These are phyloP conservation scores for Erpornis zantholeuca DNA, from an alignment of 2,113 vertebrate species.

Conservation along the genomic window DNA sequence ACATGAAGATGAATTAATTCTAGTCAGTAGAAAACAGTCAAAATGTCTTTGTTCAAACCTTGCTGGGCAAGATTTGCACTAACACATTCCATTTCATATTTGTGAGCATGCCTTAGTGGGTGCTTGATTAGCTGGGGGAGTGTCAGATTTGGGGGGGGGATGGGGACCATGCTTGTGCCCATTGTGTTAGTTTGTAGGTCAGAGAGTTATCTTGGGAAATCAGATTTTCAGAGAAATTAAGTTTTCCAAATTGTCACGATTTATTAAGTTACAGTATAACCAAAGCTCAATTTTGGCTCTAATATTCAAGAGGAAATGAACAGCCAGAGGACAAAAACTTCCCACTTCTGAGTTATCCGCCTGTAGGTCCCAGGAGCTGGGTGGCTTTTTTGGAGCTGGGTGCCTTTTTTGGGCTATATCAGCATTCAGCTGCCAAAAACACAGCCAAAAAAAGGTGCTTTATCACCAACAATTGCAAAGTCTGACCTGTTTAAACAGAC, in stretches of 20 bases:
- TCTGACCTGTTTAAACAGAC: neutral
- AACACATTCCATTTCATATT: neutral
- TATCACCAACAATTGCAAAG: neutral
- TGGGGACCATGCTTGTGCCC: neutral
- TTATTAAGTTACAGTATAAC: neutral
- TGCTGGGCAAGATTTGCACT: neutral
- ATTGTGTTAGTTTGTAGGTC: neutral
- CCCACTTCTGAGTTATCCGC: neutral
- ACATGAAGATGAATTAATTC: neutral
- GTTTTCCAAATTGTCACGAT: neutral
- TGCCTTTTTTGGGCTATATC: neutral
- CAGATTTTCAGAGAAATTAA: neutral
- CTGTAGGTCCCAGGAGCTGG: neutral
- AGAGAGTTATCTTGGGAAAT: neutral
- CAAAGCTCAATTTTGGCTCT: neutral
- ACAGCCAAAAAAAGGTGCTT: neutral
- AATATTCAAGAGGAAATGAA: neutral
- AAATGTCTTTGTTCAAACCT: neutral
- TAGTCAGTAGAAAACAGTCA: neutral
- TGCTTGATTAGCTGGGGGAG: neutral
- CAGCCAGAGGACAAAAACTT: neutral
- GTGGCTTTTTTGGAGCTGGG: neutral
- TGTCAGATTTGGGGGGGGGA: neutral
- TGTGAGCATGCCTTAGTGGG: neutral
- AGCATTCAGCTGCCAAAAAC: neutral